Conservation (phyloP, 2,113 vertebrate species). For the Hymenochirus boettgeri region DNA sequence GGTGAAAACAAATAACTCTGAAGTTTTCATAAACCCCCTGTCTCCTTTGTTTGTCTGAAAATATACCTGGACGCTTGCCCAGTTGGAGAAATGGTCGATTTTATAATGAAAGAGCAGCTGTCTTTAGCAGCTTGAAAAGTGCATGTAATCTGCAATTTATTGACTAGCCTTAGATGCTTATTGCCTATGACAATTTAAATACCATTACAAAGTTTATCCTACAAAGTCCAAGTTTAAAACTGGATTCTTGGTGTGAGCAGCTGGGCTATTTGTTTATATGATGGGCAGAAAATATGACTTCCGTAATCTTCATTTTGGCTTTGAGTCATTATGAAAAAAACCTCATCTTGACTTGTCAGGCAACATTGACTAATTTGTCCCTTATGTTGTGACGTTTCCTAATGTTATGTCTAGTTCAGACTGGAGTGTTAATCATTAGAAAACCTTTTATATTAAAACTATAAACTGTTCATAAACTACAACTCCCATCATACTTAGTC, state of each 20-base stretch:
- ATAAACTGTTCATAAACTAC: conserved; percentile 46
- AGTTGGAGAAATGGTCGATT: conserved; percentile 63
- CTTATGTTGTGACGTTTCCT: conserved; percentile 59
- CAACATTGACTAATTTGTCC: conserved; percentile 60
- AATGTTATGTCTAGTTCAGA: conserved; percentile 33
- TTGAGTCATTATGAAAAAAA: conserved; percentile 58
- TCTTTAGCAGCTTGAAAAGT: conserved; percentile 67
- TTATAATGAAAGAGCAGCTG: conserved; percentile 73
- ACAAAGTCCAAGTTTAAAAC: conserved; percentile 78
- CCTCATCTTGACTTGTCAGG: conserved; percentile 57
- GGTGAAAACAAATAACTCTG: conserved; percentile 3
- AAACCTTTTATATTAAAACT: conserved; percentile 59
- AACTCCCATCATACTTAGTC: background rate
- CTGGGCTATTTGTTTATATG: conserved; percentile 78
- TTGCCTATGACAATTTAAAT: conserved; percentile 83
- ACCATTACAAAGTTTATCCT: conserved; percentile 81
- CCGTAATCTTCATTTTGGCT: conserved; percentile 76
- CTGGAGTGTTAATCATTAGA: conserved; percentile 37
- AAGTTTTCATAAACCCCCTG: conserved; percentile 24
- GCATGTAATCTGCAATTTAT: conserved; percentile 74
- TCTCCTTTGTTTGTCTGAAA: conserved; percentile 58
- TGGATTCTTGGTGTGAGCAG: conserved; percentile 76
- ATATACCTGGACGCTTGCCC: conserved; percentile 68
- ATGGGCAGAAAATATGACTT: conserved; percentile 76
- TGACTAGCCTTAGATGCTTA: conserved; percentile 76